Base-by-base conservation (phyloP, 2,888 invertebrate species). In the Xestobium rufovillosum region DNA sequence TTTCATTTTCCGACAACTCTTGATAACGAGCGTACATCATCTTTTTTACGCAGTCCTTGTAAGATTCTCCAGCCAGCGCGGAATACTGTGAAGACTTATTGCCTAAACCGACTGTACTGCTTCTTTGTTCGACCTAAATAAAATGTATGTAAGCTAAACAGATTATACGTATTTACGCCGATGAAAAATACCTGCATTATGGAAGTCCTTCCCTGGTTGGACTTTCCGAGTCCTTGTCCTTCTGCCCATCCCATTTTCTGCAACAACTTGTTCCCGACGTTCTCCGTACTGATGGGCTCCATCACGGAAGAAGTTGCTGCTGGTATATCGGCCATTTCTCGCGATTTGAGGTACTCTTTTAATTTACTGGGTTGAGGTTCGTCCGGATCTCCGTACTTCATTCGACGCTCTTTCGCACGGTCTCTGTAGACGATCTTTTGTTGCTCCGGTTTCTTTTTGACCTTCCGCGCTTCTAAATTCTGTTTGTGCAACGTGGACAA, bases 201-300 rank as follows among this genome's bases (percentile, higher is more conserved):
- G 35, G 86, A 87, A 14, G 90, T 88, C 52, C 91, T 72, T 9
- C 92, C 96, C 66, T 97, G 96, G 59, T 91, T 91, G 35, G 79
- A 76, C 61, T 87, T 88, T 1, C 98, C 97, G 13, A 98, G 69
- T 0, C 98, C 98, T 69, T 89, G 83, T 0, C 98, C 98, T 60
- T 92, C 92, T 3, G 85, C 85, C 98, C 98, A 98, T 3, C 98
- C 98, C 98, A 98, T 98, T 67, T 92, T 94, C 65, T 97, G 94
- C 45, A 98, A 65, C 63, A 98, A 72, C 59, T 90, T 85, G 59
- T 87, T 96, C 4, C 97, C 98, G 40, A 96, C 88, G 52, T 95
- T 95, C 49, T 88, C 91, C 0, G 86, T 80, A 50, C 88, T 72
- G 55, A 92, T 74, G 41, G 86, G 73, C 62, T 78, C 73, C 39